These are phyloP conservation scores for Drosophila rubida DNA, from an alignment of 2,888 invertebrate species.

Conservation along the genomic window DNA sequence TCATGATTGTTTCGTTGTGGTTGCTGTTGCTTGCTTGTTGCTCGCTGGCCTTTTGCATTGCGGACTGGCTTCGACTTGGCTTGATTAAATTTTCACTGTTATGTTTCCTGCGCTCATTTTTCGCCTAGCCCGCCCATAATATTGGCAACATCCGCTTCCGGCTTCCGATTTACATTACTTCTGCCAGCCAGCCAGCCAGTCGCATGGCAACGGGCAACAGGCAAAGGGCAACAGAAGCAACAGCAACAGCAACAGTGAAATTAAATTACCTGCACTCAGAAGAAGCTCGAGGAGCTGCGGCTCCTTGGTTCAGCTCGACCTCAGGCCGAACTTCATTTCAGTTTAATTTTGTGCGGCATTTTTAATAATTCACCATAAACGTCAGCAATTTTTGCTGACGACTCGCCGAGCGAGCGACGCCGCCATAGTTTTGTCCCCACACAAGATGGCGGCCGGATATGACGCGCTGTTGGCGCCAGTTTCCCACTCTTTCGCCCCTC, in stretches of 20 bases:
- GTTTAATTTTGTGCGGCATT: slow-evolving; percentile 71
- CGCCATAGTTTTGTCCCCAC: slow-evolving; percentile 45
- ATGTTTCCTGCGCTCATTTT: slow-evolving; percentile 70
- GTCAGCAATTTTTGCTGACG: slow-evolving; percentile 62
- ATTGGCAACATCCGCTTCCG: slow-evolving; percentile 79
- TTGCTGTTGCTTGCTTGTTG: slow-evolving; percentile 40
- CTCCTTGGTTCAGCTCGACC: slow-evolving; percentile 18
- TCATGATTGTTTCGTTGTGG: slow-evolving; percentile 18
- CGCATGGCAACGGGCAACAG: slow-evolving; percentile 8
- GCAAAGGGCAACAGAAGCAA: slow-evolving; percentile 25
- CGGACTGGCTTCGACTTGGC: slow-evolving; percentile 60
- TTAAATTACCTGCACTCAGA: slow-evolving; percentile 73
- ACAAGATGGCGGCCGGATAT: slow-evolving; percentile 42
- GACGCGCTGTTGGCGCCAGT: slow-evolving; percentile 58
- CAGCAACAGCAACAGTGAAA: slow-evolving; percentile 18
- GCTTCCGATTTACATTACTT: slow-evolving; percentile 71
- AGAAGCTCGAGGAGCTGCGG: slow-evolving; percentile 17
- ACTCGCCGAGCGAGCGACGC: slow-evolving; percentile 5
- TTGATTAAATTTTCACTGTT: slow-evolving; percentile 80
- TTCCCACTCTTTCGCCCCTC: background rate
- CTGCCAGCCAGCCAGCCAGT: slow-evolving; percentile 15
- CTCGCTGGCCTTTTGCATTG: slow-evolving; percentile 29
- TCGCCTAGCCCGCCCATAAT: slow-evolving; percentile 60
- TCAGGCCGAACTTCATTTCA: slow-evolving; percentile 55
- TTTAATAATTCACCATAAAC: slow-evolving; percentile 80